phyloP scores from a whole-genome alignment of 2,888 invertebrate species.

The Eledone cirrhosa region DNA sequence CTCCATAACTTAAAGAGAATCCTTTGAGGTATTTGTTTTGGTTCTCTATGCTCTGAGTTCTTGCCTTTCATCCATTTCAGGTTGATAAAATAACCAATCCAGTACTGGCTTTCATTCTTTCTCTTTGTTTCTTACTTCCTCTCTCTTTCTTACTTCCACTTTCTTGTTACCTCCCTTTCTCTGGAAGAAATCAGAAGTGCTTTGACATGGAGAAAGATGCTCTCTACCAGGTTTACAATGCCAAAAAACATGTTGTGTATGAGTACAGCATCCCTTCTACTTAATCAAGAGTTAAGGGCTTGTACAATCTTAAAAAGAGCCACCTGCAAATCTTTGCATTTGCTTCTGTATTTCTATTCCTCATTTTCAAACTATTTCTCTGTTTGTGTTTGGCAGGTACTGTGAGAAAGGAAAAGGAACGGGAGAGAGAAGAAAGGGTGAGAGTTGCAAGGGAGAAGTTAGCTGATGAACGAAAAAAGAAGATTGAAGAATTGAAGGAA shows the following conservation, averaged over 20 bases:
- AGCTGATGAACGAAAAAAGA: conserved; percentile 52
- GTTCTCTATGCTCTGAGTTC: too few species aligned
- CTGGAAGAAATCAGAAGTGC: background rate
- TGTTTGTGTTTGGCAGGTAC: conserved; percentile 42
- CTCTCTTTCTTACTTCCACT: background rate
- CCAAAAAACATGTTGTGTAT: too few species aligned
- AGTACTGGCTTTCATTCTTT: background rate
- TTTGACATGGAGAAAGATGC: too few species aligned
- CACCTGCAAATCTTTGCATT: background rate
- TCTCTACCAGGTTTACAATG: too few species aligned
- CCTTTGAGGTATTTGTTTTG: too few species aligned
- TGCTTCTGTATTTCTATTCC: background rate
- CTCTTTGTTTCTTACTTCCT: background rate
- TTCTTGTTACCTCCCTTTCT: background rate
- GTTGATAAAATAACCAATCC: too few species aligned
- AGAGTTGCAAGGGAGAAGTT: conserved; percentile 48
- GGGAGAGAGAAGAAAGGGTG: conserved; percentile 56
- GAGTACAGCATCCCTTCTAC: too few species aligned
- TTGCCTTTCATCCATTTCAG: too few species aligned
- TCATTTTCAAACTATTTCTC: too few species aligned
- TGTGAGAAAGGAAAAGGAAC: conserved; percentile 49
- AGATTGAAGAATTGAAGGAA: conserved; percentile 56
- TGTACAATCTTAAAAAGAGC: too few species aligned
- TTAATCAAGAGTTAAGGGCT: too few species aligned
- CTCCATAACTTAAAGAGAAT: too few species aligned